Evolutionary conservation across 2,888 invertebrate genomes (phyloP).

Genomic region (Amphipyra tragopoginis): DNA sequence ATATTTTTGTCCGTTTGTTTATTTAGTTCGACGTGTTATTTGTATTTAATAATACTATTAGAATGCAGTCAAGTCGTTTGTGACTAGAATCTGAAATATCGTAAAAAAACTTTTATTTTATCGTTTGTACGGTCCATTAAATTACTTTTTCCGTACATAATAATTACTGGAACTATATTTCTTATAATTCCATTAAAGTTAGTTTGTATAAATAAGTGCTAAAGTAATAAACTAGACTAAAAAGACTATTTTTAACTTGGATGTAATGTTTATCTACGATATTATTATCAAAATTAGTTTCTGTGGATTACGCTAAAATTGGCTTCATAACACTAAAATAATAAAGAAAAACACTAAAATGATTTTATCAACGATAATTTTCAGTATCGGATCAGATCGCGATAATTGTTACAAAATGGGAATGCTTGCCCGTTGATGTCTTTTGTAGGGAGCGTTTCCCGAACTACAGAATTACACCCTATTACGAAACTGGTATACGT

Average conservation of each 20-base stretch:
- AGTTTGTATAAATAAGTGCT: not conserved
- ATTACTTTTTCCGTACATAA: not conserved
- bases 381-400: not conserved
- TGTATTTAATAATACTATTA: constrained; percentile 4
- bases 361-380: not conserved
- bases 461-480: not conserved
- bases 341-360: not conserved
- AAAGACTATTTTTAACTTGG: constrained; percentile 35
- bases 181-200: not conserved
- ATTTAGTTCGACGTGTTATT: constrained; percentile 23
- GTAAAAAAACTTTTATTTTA: too few relatives aligned
- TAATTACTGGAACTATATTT: not conserved
- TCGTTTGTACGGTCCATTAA: too few relatives aligned
- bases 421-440: constrained; percentile 77
- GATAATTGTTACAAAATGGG: not conserved
- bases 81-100: too few relatives aligned
- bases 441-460: constrained; percentile 66
- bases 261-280: constrained; percentile 32
- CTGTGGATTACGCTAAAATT: not conserved
- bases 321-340: not conserved
- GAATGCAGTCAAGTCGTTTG: too few relatives aligned
- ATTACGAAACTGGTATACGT: not conserved
- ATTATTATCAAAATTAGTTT: constrained; percentile 14
- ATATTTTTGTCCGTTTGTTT: constrained; percentile 36
- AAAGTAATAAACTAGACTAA: constrained; percentile 10